phyloP scores from a whole-genome alignment of 1,140 invertebrate genomes.

The Leptopilina clavipes region DNA sequence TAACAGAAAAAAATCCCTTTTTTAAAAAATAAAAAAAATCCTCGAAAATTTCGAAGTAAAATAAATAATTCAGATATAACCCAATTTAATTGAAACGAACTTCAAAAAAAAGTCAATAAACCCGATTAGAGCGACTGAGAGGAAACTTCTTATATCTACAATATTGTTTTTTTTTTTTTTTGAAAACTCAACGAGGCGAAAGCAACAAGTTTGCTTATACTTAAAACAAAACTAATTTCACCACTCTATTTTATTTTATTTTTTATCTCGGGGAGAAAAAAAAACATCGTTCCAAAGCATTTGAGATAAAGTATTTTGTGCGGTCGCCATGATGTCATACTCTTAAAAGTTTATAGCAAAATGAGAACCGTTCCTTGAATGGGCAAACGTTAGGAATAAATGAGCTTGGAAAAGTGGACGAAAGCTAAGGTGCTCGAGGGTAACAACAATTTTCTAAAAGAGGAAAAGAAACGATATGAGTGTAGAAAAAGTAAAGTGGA shows the following conservation, averaged over 20 bases:
- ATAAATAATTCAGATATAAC: background rate
- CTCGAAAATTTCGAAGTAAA: too few relatives aligned
- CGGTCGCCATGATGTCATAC: background rate
- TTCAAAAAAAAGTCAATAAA: too few relatives aligned
- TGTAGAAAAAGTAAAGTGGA: conserved; percentile 25
- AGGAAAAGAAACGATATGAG: conserved; percentile 36
- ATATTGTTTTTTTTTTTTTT: too few relatives aligned
- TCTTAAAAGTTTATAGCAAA: conserved; percentile 39
- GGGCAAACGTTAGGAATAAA: conserved; percentile 40
- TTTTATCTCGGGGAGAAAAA: background rate
- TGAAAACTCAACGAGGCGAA: background rate
- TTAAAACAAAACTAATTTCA: background rate
- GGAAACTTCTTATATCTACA: too few relatives aligned
- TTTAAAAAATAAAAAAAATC: too few relatives aligned
- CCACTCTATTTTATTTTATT: background rate
- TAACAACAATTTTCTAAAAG: conserved; percentile 37
- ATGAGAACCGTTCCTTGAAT: conserved; percentile 33
- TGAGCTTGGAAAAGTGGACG: conserved; percentile 36
- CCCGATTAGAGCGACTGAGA: too few relatives aligned
- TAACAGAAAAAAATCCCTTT: too few relatives aligned
- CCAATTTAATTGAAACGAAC: background rate
- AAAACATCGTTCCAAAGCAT: background rate
- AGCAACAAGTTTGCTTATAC: conserved; percentile 15
- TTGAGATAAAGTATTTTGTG: conserved; percentile 10
- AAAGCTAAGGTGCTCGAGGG: conserved; percentile 38